Evolutionary conservation across 2,797 vertebrate species (phyloP), one percentile per base, ranked within the genome.

Genomic region (Rhynchotus rufescens): DNA sequence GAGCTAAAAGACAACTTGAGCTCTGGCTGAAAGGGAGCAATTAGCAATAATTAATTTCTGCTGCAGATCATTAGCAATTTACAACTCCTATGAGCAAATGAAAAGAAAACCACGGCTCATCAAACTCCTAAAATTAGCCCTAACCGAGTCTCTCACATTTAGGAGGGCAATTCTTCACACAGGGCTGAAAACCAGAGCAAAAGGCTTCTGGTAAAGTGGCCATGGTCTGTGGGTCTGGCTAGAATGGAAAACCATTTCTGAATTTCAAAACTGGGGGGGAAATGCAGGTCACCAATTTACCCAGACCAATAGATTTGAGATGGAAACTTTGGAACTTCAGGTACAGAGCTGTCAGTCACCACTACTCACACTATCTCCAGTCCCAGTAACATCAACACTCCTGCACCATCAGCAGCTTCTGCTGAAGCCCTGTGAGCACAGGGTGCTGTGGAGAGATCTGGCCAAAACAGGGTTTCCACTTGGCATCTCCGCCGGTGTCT

Each of bases 31-130:
- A 93, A 96, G 68, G 80, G 85, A 89, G 57, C 88, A 92, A 93
- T 95, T 92, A 93, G 65, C 62, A 82, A 75, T 83, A 94, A 94
- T 90, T 96, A 95, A 94, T 94, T 94, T 88, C 84, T 93, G 84
- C 84, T 92, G 88, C 84, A 84, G 72, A 78, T 86, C 68, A 4
- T 89, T 88, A 92, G 83, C 86, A 82, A 94, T 82, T 91, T 89
- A 91, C 78, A 92, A 82, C 68, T 51, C 74, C 86, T 88, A 42
- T 23, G n/a, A 96, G 86, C 78, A 90, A 96, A 91, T 78, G 88
- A 91, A 95, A 93, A 80, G 78, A 86, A 95, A 95, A 47, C 38
- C 34, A 64, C 40, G 88, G 81, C 90, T 92, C 92, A 94, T 91
- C 84, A 87, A 72, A 80, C 84, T 78, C 68, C 88, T 85, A 94